These are phyloP conservation scores for Lucilia sericata DNA, from an alignment of 1,140 invertebrate genomes.

Conservation along the genomic window DNA sequence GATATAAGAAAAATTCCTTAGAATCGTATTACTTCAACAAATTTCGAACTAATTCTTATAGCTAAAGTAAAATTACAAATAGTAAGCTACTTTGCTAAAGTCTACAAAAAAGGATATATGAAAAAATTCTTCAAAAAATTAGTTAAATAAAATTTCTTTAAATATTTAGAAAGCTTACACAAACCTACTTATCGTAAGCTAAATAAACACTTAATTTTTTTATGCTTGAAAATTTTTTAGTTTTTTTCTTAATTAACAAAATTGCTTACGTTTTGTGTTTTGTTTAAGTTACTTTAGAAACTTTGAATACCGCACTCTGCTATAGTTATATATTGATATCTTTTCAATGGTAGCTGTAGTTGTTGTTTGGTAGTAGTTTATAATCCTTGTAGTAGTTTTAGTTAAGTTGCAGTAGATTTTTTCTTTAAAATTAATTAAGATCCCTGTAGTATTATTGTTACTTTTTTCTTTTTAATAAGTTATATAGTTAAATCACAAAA, in stretches of 20 bases:
- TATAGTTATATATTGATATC: background rate
- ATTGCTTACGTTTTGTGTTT: background rate
- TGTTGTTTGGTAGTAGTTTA: background rate
- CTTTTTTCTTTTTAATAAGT: background rate
- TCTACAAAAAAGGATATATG: too few relatives aligned
- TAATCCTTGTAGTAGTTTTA: background rate
- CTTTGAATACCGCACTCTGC: slow-evolving; percentile 8
- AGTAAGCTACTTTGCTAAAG: too few relatives aligned
- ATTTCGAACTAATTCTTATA: too few relatives aligned
- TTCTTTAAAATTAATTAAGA: slow-evolving; percentile 47
- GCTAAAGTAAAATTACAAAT: too few relatives aligned
- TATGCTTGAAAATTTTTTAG: too few relatives aligned
- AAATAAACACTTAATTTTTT: too few relatives aligned
- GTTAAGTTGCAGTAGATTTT: background rate
- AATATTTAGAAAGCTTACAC: too few relatives aligned
- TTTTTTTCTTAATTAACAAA: background rate
- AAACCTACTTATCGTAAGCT: too few relatives aligned
- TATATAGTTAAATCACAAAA: background rate
- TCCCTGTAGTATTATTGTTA: slow-evolving; percentile 52
- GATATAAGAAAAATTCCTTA: too few relatives aligned
- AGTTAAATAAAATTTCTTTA: too few relatives aligned
- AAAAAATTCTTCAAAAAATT: too few relatives aligned
- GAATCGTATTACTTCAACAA: too few relatives aligned
- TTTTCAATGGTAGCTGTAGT: background rate
- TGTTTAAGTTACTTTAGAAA: background rate